Conservation (phyloP, 2,797 vertebrate genomes). For the Catamblyrhynchus diadema region DNA sequence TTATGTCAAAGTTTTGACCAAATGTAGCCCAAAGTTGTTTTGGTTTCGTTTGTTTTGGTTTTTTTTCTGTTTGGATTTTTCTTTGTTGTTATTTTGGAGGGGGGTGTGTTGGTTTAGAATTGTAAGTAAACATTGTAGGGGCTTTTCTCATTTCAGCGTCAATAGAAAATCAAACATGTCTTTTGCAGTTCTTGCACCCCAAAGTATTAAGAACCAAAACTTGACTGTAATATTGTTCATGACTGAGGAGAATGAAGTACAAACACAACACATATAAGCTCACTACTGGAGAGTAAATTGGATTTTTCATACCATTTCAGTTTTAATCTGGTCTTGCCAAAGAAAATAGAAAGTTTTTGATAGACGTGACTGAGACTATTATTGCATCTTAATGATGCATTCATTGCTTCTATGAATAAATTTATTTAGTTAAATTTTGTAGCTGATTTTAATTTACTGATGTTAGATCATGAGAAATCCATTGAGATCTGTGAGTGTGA, state of each 20-base stretch:
- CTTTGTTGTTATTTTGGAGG: background rate
- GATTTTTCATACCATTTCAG: background rate
- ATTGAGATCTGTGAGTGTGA: background rate
- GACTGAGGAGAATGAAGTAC: background rate
- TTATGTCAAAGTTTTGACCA: background rate
- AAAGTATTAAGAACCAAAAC: background rate
- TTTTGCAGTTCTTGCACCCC: background rate
- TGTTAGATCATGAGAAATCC: background rate
- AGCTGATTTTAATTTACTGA: slow-evolving; percentile 9
- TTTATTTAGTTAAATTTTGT: background rate
- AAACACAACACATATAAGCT: background rate
- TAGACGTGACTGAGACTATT: background rate
- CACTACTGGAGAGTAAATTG: background rate
- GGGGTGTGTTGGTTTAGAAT: accelerated
- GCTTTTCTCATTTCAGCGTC: background rate
- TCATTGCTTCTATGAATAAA: background rate
- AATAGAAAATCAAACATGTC: background rate
- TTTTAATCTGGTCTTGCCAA: background rate
- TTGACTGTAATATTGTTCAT: background rate
- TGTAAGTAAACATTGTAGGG: background rate
- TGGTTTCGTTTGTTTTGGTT: background rate
- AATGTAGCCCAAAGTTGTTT: background rate
- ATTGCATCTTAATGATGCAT: background rate
- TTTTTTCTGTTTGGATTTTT: background rate
- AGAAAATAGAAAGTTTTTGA: background rate